Percentiles rank a stretch among this genome's conserved stretches.
These are phyloP conservation scores for Lucinisca nassula DNA, from an alignment of 2,888 invertebrate genomes.

Conservation along the genomic window DNA sequence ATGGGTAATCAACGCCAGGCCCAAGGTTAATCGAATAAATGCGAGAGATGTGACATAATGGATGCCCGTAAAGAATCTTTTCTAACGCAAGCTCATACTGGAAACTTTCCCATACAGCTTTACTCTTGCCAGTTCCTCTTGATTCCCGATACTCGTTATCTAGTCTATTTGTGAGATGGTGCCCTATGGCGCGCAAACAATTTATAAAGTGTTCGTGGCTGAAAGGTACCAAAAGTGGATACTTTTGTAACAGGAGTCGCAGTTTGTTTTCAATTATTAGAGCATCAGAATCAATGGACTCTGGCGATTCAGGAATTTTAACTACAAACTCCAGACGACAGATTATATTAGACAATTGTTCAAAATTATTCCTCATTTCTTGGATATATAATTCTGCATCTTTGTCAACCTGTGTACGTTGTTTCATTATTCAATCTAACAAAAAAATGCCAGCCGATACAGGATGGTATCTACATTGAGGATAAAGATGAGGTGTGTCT, in stretches of 20 bases:
- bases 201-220: not conserved
- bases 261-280: not conserved
- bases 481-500: conserved; percentile 35
- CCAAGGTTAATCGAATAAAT: conserved; percentile 36
- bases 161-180: conserved; percentile 17
- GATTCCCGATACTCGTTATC: not conserved
- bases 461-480: conserved; percentile 30
- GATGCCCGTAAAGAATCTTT: conserved; percentile 34
- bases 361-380: conserved; percentile 32
- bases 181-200: not conserved
- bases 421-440: conserved; percentile 1
- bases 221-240: conserved; percentile 17
- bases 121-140: conserved; percentile 23
- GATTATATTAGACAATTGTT: not conserved
- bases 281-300: not conserved
- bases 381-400: conserved; percentile 24
- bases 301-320: not conserved
- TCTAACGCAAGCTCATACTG: conserved; percentile 31
- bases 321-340: conserved; percentile 36
- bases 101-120: conserved; percentile 17
- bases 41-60: conserved; percentile 23
- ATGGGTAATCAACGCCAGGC: conserved; percentile 18
- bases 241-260: not conserved
- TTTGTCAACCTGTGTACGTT: not conserved
- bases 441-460: conserved; percentile 30